Evolutionary conservation across 1,140 invertebrate species (phyloP).

Genomic region (Panulirus ornatus): DNA sequence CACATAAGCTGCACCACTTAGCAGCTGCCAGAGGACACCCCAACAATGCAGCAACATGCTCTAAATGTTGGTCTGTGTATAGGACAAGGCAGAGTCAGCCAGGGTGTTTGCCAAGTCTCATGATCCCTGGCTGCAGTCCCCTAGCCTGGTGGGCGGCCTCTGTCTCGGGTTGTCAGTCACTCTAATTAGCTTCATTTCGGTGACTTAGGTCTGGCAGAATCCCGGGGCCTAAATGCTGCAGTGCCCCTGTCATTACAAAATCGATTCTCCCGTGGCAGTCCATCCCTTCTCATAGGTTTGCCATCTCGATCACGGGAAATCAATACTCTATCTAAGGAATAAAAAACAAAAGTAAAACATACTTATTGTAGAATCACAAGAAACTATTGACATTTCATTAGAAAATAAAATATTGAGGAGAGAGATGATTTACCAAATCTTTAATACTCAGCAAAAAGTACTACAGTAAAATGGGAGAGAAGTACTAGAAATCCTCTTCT

Average conservation of each 20-base stretch:
- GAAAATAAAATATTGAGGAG: no score
- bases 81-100: constrained; percentile 29
- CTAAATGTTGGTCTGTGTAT: constrained; percentile 41
- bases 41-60: constrained; percentile 29
- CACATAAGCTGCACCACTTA: background rate
- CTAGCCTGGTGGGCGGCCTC: constrained; percentile 34
- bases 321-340: constrained; percentile 51
- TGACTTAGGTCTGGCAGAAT: constrained; percentile 61
- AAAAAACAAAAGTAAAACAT: background rate
- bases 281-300: constrained; percentile 57
- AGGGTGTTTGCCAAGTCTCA: background rate
- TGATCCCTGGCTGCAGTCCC: constrained; percentile 16
- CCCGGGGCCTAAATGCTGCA: constrained; percentile 29
- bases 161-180: constrained; percentile 12
- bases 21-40: constrained; percentile 31
- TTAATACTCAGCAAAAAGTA: no score
- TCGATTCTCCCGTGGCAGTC: constrained; percentile 48
- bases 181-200: constrained; percentile 41
- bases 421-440: no score
- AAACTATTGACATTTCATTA: no score
- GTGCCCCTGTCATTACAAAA: background rate
- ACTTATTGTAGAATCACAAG: no score
- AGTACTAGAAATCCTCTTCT: no score
- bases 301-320: constrained; percentile 61
- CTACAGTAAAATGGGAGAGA: no score